Base-by-base conservation (phyloP, 2,113 vertebrate species). In the Sarotherodon lohbergeri region DNA sequence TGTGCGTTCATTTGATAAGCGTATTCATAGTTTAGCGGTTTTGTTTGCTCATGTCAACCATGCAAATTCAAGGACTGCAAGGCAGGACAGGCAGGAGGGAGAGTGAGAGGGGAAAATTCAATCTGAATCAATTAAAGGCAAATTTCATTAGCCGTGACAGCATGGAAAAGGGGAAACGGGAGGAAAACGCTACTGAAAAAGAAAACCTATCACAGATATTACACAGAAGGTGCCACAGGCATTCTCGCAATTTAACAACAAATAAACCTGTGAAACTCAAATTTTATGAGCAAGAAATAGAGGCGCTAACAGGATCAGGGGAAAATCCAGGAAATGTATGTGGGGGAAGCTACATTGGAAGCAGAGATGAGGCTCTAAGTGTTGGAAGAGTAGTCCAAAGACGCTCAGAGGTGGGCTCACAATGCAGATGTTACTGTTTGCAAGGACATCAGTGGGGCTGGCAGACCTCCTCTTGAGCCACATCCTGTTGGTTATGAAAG, bases 41-140 rank as follows among this genome's bases (percentile, higher is more conserved):
- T 52, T 86, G 57, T 88, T 91, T 90, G 76, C 80, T 59, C 16
- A 73, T 46, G 34, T 36, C 57, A 34, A 86, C 90, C 86, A 88
- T 84, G 89, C 90, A 82, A 89, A 84, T 22, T 57, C 80, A 90
- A 87, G 78, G 82, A 87, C 86, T 91, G 76, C 36, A 84, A 88
- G 84, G 85, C 82, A 80, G 41, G 52, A 63, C 48, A 56, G 32
- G 17, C 19, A 5, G 59, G 19, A n/a, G 41, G 36, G 68, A 56
- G 24, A 43, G 14, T 34, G 34, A 52, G 39, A 50, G 19, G 52
- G 9, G 50, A 79, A 7, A 85, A 56, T 11, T 80, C 71, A 36
- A 59, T 82, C 43, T 16, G 32, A 86, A 76, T 88, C 83, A 86
- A 66, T 89, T 87, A 87, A 82, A 88, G 57, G 36, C 32, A 66